Evolutionary conservation across 2,797 vertebrate species (phyloP).

Genomic region (Anguilla marmorata): DNA sequence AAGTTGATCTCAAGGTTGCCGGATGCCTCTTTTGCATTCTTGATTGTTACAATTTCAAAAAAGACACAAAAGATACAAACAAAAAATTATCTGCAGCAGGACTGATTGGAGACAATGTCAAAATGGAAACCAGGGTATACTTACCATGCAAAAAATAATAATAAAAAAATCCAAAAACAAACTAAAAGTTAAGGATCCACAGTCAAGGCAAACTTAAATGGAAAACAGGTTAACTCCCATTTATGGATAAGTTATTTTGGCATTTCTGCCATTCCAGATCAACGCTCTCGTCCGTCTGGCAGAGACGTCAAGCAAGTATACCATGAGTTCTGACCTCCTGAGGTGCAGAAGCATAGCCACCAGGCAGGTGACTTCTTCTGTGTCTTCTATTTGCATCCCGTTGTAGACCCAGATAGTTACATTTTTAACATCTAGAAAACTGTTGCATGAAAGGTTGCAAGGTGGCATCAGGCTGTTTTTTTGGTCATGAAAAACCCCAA

Average conservation of each 20-base stretch:
- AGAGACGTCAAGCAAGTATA: slow-evolving; percentile 63
- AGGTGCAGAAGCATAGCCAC: slow-evolving; percentile 63
- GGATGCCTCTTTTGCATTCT: slow-evolving; percentile 1
- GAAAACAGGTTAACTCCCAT: slow-evolving; percentile 46
- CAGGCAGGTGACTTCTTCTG: slow-evolving; percentile 68
- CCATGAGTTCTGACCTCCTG: slow-evolving; percentile 75
- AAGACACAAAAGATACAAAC: background rate
- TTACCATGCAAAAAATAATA: slow-evolving; percentile 15
- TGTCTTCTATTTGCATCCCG: slow-evolving; percentile 53
- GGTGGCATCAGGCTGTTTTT: slow-evolving; percentile 15
- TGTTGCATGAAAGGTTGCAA: slow-evolving; percentile 27
- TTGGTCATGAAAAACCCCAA: background rate
- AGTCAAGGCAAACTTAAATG: slow-evolving; percentile 25
- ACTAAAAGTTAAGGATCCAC: background rate
- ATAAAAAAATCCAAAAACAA: background rate
- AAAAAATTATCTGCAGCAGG: background rate
- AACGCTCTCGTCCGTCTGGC: slow-evolving; percentile 59
- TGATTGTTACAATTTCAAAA: background rate
- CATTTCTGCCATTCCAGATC: slow-evolving; percentile 76
- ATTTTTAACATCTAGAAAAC: background rate
- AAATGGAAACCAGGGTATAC: background rate
- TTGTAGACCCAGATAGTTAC: slow-evolving; percentile 47
- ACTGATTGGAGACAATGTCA: background rate
- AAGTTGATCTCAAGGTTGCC: background rate
- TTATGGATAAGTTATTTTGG: slow-evolving; percentile 61